Conservation (phyloP, 2,113 vertebrate species). For the Stigmatopora nigra region DNA sequence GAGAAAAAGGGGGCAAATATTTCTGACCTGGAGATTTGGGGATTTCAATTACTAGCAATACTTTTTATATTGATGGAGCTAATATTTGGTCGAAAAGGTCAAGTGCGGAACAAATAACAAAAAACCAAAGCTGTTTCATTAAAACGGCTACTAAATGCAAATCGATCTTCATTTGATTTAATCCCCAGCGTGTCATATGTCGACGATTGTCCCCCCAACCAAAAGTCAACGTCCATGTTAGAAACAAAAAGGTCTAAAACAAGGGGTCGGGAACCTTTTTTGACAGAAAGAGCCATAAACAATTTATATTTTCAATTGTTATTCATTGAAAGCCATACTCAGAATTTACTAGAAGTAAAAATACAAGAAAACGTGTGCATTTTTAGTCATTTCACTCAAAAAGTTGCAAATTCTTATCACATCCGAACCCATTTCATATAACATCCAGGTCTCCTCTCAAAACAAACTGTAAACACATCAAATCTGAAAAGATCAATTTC, state of each 20-base stretch:
- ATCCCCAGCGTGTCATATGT: not conserved
- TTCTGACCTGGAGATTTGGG: conserved; percentile 20
- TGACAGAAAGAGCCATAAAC: too few species aligned
- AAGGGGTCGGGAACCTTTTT: too few species aligned
- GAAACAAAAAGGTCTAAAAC: not conserved
- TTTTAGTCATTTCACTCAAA: too few species aligned
- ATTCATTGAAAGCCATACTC: too few species aligned
- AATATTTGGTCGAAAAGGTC: not conserved
- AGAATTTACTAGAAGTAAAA: too few species aligned
- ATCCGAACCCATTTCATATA: not conserved
- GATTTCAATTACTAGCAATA: conserved; percentile 19
- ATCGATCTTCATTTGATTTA: not conserved
- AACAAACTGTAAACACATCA: not conserved
- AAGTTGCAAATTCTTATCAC: not conserved
- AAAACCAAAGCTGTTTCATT: not conserved
- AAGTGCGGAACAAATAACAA: conserved; percentile 6
- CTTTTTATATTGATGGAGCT: not conserved
- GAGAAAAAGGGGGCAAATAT: conserved; percentile 31
- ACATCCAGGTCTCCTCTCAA: not conserved
- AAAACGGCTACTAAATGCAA: not conserved
- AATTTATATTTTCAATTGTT: too few species aligned
- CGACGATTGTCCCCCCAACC: not conserved
- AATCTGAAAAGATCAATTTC: not conserved
- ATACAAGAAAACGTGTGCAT: too few species aligned
- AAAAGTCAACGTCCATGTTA: not conserved